These are phyloP conservation scores for Heterotilapia buettikoferi DNA, from an alignment of 2,113 vertebrate species.

Conservation along the genomic window DNA sequence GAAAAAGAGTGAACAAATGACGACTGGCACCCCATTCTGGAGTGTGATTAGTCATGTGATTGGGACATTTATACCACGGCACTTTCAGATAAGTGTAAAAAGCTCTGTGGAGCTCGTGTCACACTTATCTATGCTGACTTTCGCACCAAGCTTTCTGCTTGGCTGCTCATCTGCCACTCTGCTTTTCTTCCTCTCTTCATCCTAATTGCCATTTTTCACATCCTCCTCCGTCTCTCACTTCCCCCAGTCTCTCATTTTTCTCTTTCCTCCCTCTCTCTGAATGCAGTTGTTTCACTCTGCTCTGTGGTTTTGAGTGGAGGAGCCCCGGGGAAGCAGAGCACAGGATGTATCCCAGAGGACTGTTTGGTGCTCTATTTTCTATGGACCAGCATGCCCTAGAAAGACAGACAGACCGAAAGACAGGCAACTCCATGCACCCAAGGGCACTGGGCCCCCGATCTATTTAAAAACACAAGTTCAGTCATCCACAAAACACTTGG, in stretches of 20 bases:
- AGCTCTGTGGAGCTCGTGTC: not conserved
- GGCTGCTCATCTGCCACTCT: not conserved
- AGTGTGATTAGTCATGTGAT: conserved; percentile 17
- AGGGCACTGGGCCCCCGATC: conserved; percentile 14
- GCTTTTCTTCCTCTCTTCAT: not conserved
- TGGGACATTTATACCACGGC: not conserved
- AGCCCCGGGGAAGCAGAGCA: conserved; percentile 34
- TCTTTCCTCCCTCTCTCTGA: not conserved
- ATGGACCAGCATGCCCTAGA: conserved; percentile 40
- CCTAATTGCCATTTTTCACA: not conserved
- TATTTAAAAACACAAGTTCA: conserved; percentile 35
- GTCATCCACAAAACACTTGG: conserved; percentile 30
- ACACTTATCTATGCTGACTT: not conserved
- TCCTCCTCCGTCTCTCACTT: not conserved
- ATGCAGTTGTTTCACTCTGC: conserved; percentile 20
- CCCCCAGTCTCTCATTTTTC: not conserved
- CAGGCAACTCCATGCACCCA: conserved; percentile 13
- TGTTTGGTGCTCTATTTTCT: conserved; percentile 40
- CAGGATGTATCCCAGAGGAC: conserved; percentile 48
- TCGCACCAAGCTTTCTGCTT: conserved; percentile 22
- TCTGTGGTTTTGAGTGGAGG: not conserved
- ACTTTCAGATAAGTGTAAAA: conserved; percentile 23
- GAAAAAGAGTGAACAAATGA: not conserved
- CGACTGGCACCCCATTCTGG: not conserved
- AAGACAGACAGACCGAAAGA: not conserved